Base-by-base conservation (phyloP, 2,113 vertebrate genomes). In the Rana temporaria region DNA sequence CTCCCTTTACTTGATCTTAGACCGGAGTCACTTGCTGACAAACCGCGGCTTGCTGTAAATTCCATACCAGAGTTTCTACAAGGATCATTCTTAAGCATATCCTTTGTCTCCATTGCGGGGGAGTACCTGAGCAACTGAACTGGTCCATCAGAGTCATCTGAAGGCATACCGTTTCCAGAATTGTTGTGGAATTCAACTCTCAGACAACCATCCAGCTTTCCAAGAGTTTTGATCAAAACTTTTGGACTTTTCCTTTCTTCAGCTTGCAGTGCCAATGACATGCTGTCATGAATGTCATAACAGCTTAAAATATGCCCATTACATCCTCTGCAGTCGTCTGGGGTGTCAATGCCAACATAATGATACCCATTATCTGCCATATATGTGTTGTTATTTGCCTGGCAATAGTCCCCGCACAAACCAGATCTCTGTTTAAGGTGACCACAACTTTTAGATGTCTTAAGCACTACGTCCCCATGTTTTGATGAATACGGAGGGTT, bases 101-200 rank as follows among this genome's bases (percentile, higher is more conserved):
- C 86, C 52, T 90, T 88, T 0, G 93, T 87, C 30, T 94, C 93
- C 85, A 91, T 73, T 4, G 93, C 90, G 16, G 96, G 95, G 0
- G 96, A 98, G 85, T 98, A 99, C 74, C 96, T 95, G 68, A 99
- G 91, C 65, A 99, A 92, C 78, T 95, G 96, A 4, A 99, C 97
- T 0, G 96, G 95, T 15, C 94, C 96, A 2, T 88, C 85, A 15
- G 92, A 88, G 20, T 92, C 92, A 4, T 94, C 94, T 0, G 90
- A 78, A 0, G 91, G 87, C 30, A 90, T 87, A 2, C 90, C 81
- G 76, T 87, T 91, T 60, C 77, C 90, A 14, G 42, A 48, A 12
- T 89, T 92, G 78, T 92, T 97, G 86, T 96, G 97, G 88, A 99
- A 99, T 89, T 99, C 97, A 0, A 99, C 98, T 76, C 96, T 90